These are phyloP conservation scores for Percopsis transmontana DNA, from an alignment of 2,113 vertebrate genomes.

Conservation along the genomic window DNA sequence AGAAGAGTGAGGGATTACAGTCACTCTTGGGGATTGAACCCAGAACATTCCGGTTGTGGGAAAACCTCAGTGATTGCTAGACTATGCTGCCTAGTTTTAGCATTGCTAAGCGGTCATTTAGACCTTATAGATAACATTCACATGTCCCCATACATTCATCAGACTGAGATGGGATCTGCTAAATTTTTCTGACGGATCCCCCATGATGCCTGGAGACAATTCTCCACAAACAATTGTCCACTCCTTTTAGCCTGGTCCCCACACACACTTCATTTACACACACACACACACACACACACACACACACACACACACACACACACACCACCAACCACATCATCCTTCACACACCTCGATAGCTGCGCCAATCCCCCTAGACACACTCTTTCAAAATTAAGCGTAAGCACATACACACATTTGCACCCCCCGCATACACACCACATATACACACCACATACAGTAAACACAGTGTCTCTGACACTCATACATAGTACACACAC, in stretches of 20 bases:
- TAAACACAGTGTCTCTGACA: no score
- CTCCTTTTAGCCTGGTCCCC: constrained; percentile 16
- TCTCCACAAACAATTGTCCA: constrained; percentile 17
- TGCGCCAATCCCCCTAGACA: not conserved
- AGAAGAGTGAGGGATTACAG: no score
- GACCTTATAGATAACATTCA: no score
- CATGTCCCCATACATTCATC: not conserved
- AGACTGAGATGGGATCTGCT: not conserved
- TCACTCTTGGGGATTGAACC: no score
- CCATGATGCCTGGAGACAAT: constrained; percentile 8
- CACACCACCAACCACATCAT: not conserved
- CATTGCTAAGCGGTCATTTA: no score
- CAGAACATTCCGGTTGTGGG: no score
- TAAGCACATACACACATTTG: not conserved
- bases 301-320: constrained; percentile 7
- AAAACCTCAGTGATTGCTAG: no score
- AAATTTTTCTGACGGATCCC: no score
- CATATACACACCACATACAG: not conserved
- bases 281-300: constrained; percentile 32
- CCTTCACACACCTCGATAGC: not conserved
- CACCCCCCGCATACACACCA: not conserved
- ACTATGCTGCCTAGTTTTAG: no score
- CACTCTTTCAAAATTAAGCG: not conserved
- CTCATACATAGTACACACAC: not conserved
- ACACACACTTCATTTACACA: constrained; percentile 19